Base-by-base conservation (phyloP, 1,140 invertebrate species). In the Anastatus disparis region DNA sequence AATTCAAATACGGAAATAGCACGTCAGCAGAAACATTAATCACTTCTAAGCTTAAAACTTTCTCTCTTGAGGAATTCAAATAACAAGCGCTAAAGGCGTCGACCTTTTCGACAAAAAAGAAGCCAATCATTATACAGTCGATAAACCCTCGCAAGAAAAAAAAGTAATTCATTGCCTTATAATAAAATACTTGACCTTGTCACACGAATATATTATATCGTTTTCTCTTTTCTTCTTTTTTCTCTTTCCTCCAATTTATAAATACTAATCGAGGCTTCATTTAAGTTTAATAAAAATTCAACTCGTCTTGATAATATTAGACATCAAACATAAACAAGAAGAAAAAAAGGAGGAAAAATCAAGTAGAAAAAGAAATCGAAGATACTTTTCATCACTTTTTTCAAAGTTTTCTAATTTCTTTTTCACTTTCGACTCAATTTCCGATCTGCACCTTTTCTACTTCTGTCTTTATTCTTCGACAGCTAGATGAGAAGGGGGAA, bases 291-390 rank as follows among this genome's bases (percentile, higher is more conserved):
- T 53, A 52, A 65, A 50, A 55, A 53, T 40, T 15, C 22, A 55
- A 66, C 26, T 55, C n/a, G 29, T 27, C 35, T 12, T 48, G 55
- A 55, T 55, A 56, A 40, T 27, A 56, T 66, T 56, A 66, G 22
- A 12, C n/a, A n/a, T n/a, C n/a, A n/a, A n/a, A n/a, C n/a, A n/a
- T n/a, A n/a, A n/a, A n/a, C n/a, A n/a, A n/a, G n/a, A n/a, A n/a
- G n/a, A n/a, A n/a, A n/a, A n/a, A n/a, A n/a, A n/a, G n/a, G n/a
- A n/a, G n/a, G n/a, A n/a, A n/a, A n/a, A n/a, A n/a, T n/a, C n/a
- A n/a, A n/a, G n/a, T n/a, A n/a, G n/a, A n/a, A n/a, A n/a, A n/a
- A n/a, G 22, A 4, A 59, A 27, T 42, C 56, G 31, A 38, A n/a
- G 61, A 63, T 46, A 50, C n/a, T n/a, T n/a, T n/a, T n/a, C n/a